phyloP scores from a whole-genome alignment of 2,797 vertebrate genomes.

The Falco concolor region DNA sequence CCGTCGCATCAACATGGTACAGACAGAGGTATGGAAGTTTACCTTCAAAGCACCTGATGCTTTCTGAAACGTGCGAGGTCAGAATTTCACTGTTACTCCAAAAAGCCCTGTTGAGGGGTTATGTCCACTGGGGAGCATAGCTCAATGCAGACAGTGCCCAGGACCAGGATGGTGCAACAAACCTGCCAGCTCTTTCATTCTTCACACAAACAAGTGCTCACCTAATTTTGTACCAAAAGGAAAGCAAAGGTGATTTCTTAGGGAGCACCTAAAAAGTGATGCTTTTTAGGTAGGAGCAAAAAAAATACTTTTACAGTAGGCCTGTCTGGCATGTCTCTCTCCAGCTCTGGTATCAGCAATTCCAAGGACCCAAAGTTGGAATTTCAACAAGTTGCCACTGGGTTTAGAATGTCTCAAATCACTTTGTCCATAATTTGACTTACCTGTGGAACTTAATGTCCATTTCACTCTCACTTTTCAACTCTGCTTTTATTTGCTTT shows the following conservation, averaged over 20 bases:
- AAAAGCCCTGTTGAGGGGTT: neutral
- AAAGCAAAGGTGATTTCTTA: neutral
- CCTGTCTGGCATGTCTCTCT: neutral
- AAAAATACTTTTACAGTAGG: neutral
- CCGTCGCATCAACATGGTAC: slow-evolving; percentile 98
- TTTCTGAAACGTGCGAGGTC: neutral
- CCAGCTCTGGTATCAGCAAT: neutral
- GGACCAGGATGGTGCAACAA: neutral
- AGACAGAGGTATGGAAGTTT: slow-evolving; percentile 76
- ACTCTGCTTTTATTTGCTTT: neutral
- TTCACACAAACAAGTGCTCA: neutral
- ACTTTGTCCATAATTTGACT: neutral
- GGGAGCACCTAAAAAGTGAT: neutral
- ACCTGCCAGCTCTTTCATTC: neutral
- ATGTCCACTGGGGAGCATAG: neutral
- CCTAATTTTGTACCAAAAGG: neutral
- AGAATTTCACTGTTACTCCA: neutral
- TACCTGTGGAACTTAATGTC: neutral
- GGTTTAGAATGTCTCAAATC: neutral
- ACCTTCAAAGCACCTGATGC: neutral
- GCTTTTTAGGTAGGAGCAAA: too few relatives aligned
- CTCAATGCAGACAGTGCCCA: neutral
- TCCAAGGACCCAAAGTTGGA: neutral
- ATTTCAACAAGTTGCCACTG: neutral
- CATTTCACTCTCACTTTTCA: neutral